Percentiles rank a stretch among this genome's conserved stretches.
phyloP scores from a whole-genome alignment of 2,797 vertebrate genomes.

The Lophotriccus pileatus region DNA sequence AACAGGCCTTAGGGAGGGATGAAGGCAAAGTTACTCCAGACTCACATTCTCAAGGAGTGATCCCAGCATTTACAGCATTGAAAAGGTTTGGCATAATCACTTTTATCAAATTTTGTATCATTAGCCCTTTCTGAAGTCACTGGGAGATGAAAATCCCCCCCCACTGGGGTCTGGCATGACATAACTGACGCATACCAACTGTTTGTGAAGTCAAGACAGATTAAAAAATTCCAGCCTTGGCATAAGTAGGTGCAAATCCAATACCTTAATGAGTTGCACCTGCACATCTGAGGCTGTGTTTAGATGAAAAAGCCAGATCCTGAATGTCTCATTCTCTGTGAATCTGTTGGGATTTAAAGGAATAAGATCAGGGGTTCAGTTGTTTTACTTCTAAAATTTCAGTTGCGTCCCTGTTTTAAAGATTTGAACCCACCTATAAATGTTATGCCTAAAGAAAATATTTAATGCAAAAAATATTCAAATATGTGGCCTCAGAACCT shows the following conservation, averaged over 20 bases:
- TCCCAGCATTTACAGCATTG: neutral
- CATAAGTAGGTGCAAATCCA: slow-evolving; percentile 33
- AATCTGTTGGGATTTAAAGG: neutral
- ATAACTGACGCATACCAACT: neutral
- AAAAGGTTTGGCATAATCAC: accelerated
- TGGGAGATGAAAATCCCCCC: neutral
- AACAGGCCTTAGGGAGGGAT: neutral
- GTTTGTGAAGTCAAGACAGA: neutral
- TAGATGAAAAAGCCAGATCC: slow-evolving; percentile 6
- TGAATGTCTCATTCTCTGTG: neutral
- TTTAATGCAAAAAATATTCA: neutral
- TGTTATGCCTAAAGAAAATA: neutral
- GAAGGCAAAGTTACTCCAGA: neutral
- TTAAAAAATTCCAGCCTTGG: slow-evolving; percentile 4
- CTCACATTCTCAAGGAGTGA: neutral
- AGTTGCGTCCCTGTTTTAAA: neutral
- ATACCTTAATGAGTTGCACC: slow-evolving; percentile 6
- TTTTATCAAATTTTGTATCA: neutral
- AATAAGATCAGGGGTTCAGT: neutral
- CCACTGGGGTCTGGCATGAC: neutral
- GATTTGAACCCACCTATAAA: neutral
- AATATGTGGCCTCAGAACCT: neutral
- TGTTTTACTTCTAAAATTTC: neutral
- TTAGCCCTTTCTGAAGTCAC: neutral
- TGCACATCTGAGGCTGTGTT: slow-evolving; percentile 15